Base-by-base conservation (phyloP, 2,888 invertebrate species). In the Sinodicranocentrus sp. region DNA sequence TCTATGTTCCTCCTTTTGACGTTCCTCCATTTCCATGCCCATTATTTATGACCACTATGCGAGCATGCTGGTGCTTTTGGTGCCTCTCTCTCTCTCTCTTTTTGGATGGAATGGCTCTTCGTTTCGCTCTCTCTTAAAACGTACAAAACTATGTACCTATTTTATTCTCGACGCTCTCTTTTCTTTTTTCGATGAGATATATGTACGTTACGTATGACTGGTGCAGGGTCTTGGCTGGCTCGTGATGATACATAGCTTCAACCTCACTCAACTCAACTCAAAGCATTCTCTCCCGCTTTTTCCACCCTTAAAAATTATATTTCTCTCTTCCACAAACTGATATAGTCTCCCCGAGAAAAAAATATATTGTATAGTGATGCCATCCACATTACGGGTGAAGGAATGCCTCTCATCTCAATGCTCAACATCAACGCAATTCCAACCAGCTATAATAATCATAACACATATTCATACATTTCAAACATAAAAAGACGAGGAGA, bases 1-100 rank as follows among this genome's bases (percentile, higher is more conserved):
- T n/a, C n/a, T n/a, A 79, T 82, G 79, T 85, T 86, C 87, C 86
- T 80, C 80, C 80, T 80, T 87, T 87, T 87, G 88, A 88, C 88
- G 88, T 88, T 88, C 86, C 85, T 87, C 87, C 88, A 88, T 88
- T 88, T 88, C 86, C 86, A 88, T 87, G 84, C 85, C 83, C 84
- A 87, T 88, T 87, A 89, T 89, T 89, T 89, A 89, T 87, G 88
- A 83, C 79, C 80, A 80, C 80, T 80, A 80, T 80, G 80, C 80
- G 80, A 80, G 80, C 80, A 79, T 73, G 80, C 72, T 80, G 80
- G 68, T 80, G 79, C 71, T 79, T 71, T 61, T 71, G 77, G 68
- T 77, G 77, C 76, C 70, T 76, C 67, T 57, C n/a, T 67, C 67
- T 59, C 72, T 61, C 44, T 48, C 52, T 54, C 26, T 28, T 63